Conservation (phyloP, 2,888 invertebrate species). For the Coleophora deauratella region DNA sequence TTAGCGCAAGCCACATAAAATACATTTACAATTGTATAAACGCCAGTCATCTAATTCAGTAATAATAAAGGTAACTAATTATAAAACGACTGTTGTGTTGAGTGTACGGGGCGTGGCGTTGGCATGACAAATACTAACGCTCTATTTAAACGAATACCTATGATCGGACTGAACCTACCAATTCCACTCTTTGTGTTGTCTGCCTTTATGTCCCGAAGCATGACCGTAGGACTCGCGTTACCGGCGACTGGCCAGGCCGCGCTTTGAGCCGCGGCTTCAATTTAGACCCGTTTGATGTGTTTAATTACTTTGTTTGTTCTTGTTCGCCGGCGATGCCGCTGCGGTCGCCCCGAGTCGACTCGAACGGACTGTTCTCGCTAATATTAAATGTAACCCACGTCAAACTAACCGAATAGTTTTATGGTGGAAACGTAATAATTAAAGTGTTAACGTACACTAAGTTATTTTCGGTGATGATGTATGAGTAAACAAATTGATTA, state of each 20-base stretch:
- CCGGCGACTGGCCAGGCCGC: conserved; percentile 2
- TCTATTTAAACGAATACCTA: too few species aligned
- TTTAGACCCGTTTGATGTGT: conserved; percentile 69
- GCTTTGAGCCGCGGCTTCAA: conserved; percentile 61
- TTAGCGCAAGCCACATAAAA: too few species aligned
- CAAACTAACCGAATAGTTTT: conserved; percentile 65
- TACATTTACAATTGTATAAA: too few species aligned
- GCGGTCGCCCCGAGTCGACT: conserved; percentile 64
- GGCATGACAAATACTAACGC: too few species aligned
- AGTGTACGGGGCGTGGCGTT: too few species aligned
- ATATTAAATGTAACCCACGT: conserved; percentile 71
- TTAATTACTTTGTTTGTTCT: conserved; percentile 74
- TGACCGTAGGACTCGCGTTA: background rate
- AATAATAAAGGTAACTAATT: too few species aligned
- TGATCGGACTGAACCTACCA: too few species aligned
- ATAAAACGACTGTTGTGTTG: too few species aligned
- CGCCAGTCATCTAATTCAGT: too few species aligned
- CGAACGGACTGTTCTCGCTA: conserved; percentile 46
- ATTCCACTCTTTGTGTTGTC: background rate
- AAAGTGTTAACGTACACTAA: conserved; percentile 22
- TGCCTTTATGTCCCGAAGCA: background rate
- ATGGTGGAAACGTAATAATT: conserved; percentile 59
- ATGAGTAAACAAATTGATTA: too few species aligned
- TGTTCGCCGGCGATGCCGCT: conserved; percentile 56
- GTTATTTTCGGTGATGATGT: too few species aligned